These are phyloP conservation scores for Leucophora obtusa DNA, from an alignment of 2,888 invertebrate genomes.

Conservation along the genomic window DNA sequence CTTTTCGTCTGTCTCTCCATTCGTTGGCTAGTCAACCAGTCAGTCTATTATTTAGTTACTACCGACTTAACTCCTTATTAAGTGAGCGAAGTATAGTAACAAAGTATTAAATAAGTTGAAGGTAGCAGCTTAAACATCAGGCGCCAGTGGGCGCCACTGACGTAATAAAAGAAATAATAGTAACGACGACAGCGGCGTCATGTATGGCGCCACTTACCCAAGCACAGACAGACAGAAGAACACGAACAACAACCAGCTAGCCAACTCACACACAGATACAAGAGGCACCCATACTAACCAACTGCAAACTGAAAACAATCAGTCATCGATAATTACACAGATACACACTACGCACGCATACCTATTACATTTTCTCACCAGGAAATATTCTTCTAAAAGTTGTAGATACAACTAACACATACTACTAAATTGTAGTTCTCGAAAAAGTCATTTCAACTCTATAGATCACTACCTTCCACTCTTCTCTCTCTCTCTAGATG, in stretches of 20 bases:
- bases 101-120: slow-evolving; percentile 65
- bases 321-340: slow-evolving; percentile 37
- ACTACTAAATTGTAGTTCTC: not conserved
- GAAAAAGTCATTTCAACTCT: not conserved
- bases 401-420: not conserved
- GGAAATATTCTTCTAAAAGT: not conserved
- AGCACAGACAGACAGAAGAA: slow-evolving; percentile 39
- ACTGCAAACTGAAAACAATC: not conserved
- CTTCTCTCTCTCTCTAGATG: not conserved
- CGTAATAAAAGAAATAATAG: slow-evolving; percentile 78
- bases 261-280: slow-evolving; percentile 17
- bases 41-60: slow-evolving; percentile 21
- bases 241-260: slow-evolving; percentile 22
- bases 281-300: slow-evolving; percentile 25
- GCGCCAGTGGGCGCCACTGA: slow-evolving; percentile 79
- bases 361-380: not conserved
- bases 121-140: slow-evolving; percentile 69
- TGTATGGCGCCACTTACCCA: slow-evolving; percentile 76
- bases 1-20: not conserved
- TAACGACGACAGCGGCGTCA: slow-evolving; percentile 76
- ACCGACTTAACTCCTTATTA: slow-evolving; percentile 67
- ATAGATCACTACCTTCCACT: not conserved
- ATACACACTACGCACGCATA: slow-evolving; percentile 16
- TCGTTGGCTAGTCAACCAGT: slow-evolving; percentile 21
- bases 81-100: slow-evolving; percentile 64